phyloP scores from a whole-genome alignment of 2,797 vertebrate genomes.

The Anolis apletophallus region DNA sequence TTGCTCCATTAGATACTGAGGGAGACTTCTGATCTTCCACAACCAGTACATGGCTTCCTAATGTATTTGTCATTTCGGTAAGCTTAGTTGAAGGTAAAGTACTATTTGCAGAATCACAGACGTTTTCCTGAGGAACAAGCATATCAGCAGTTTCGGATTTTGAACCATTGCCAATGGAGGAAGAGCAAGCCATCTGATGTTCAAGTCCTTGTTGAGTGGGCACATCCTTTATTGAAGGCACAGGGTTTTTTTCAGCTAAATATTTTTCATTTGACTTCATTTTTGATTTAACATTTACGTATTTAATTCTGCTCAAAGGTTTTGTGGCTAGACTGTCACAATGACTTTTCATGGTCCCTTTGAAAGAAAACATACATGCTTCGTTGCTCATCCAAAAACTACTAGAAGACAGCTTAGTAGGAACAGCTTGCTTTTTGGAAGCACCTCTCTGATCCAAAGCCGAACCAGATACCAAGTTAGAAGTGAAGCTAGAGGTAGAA shows the following conservation, averaged over 20 bases:
- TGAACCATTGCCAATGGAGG: accelerated
- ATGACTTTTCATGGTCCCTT: conserved; percentile 39
- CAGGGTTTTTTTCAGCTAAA: neutral
- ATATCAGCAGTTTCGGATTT: conserved; percentile 26
- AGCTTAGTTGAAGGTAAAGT: conserved; percentile 28
- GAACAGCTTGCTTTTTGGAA: accelerated
- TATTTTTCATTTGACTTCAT: conserved; percentile 34
- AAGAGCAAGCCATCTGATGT: neutral
- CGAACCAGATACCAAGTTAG: neutral
- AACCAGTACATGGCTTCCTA: conserved; percentile 3
- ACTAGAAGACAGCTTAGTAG: conserved; percentile 36
- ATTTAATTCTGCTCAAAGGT: conserved; percentile 41
- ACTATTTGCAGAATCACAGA: conserved; percentile 16
- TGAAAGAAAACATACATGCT: conserved; percentile 57
- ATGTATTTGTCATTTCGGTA: neutral
- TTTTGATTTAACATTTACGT: conserved; percentile 30
- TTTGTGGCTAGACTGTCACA: neutral
- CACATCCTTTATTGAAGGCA: conserved; percentile 7
- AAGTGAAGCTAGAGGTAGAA: conserved; percentile 13
- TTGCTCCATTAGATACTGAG: neutral
- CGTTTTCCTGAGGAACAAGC: neutral
- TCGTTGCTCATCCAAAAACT: neutral
- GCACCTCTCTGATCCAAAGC: neutral
- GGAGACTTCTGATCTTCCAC: conserved; percentile 14
- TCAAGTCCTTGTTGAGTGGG: conserved; percentile 6